Percentiles rank a stretch among this genome's conserved stretches.
Conservation (phyloP, 2,113 vertebrate species). For the Gallinago paraguaiae region DNA sequence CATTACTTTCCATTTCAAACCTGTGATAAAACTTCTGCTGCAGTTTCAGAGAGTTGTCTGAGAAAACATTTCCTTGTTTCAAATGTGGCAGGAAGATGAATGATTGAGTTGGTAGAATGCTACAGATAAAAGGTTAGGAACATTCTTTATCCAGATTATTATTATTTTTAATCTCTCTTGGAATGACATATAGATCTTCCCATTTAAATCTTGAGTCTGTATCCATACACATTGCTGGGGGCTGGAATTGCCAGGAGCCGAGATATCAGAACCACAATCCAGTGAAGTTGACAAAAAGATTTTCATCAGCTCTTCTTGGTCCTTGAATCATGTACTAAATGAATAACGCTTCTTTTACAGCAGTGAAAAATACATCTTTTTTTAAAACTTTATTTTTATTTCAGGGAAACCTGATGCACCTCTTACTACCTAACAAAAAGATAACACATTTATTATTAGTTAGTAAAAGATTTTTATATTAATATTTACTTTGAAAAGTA, state of each 20-base stretch:
- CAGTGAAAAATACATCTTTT: background rate
- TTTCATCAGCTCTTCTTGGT: background rate
- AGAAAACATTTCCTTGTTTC: slow-evolving; percentile 49
- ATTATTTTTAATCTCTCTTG: background rate
- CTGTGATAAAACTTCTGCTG: slow-evolving; percentile 39
- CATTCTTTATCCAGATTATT: background rate
- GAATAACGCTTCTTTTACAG: background rate
- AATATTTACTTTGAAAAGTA: background rate
- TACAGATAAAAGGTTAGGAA: slow-evolving; percentile 8
- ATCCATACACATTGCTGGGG: background rate
- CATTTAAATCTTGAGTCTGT: background rate
- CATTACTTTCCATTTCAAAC: slow-evolving; percentile 18
- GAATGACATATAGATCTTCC: background rate
- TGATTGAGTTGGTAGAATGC: background rate
- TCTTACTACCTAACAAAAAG: background rate
- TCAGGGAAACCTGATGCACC: background rate
- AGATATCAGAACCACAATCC: background rate
- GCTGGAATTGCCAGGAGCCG: background rate
- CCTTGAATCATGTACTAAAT: background rate
- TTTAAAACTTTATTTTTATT: background rate
- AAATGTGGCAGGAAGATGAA: background rate
- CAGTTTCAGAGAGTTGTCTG: background rate
- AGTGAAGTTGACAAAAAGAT: background rate
- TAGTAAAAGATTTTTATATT: background rate
- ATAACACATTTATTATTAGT: background rate